Conservation (phyloP, 1,140 invertebrate species). For the Adoxophyes honmai region DNA sequence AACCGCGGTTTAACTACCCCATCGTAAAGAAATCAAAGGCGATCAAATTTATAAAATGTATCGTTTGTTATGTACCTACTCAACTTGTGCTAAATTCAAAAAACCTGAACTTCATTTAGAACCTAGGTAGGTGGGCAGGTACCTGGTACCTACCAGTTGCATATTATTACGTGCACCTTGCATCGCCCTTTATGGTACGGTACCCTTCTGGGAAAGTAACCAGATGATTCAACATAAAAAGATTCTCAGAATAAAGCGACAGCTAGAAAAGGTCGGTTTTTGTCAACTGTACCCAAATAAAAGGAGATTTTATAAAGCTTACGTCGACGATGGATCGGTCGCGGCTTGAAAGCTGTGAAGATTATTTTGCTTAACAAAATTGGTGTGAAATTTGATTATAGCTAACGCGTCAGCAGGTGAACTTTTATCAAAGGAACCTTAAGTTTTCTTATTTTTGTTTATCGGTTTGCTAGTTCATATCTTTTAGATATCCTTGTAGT, state of each 20-base stretch:
- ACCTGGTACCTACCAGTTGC: too few species aligned
- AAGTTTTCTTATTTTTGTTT: too few species aligned
- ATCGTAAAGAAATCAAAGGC: too few species aligned
- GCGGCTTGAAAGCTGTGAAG: constrained; percentile 7
- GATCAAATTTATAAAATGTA: too few species aligned
- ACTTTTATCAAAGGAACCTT: not conserved
- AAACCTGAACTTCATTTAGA: too few species aligned
- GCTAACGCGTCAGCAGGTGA: not conserved
- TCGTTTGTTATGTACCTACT: too few species aligned
- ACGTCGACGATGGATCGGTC: not conserved
- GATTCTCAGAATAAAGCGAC: constrained; percentile 9
- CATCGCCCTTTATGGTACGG: not conserved
- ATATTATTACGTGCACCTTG: not conserved
- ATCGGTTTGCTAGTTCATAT: too few species aligned
- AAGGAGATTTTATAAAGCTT: not conserved
- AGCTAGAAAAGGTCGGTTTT: constrained; percentile 7
- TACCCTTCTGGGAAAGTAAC: not conserved
- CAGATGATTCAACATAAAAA: not conserved
- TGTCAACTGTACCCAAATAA: constrained; percentile 14
- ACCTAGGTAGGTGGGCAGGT: too few species aligned
- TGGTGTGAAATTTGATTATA: constrained; percentile 20
- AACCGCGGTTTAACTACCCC: too few species aligned
- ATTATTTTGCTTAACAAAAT: constrained; percentile 23
- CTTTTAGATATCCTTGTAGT: too few species aligned
- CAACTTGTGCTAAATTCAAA: too few species aligned